A percentile compares a stretch with the other conserved stretches of the same genome.
These are phyloP conservation scores for Bombus picipes DNA, from an alignment of 1,140 invertebrate genomes.

Conservation along the genomic window DNA sequence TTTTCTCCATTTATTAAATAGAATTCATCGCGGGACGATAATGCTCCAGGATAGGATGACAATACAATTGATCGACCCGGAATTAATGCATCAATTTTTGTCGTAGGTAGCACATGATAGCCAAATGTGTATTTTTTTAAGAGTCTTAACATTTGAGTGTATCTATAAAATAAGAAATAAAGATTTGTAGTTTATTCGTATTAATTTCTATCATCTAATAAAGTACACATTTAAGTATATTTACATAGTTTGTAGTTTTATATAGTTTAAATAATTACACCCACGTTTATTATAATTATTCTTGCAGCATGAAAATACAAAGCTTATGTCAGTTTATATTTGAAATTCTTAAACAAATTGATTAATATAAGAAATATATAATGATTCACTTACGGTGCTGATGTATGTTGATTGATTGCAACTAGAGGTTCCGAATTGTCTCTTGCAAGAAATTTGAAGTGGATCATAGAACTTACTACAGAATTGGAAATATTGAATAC, in stretches of 20 bases:
- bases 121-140: conserved; percentile 95
- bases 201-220: neutral
- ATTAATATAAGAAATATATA: neutral
- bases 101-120: conserved; percentile 85
- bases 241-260: neutral
- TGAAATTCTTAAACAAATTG: neutral
- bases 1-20: conserved; percentile 86
- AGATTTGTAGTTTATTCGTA: neutral
- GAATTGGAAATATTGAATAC: conserved; percentile 71
- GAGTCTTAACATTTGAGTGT: conserved; percentile 93
- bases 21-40: conserved; percentile 95
- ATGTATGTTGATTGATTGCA: conserved; percentile 87
- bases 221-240: neutral
- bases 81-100: conserved; percentile 80
- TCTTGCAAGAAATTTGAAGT: conserved; percentile 70
- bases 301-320: conserved; percentile 53
- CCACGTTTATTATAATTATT: conserved; percentile 31
- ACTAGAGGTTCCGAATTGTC: conserved; percentile 68
- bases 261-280: conserved; percentile 30
- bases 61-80: conserved; percentile 86
- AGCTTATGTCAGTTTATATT: neutral
- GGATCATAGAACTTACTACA: conserved; percentile 69
- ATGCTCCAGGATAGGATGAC: conserved; percentile 93
- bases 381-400: conserved; percentile 83
- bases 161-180: conserved; percentile 82